Evolutionary conservation across 1,140 invertebrate species (phyloP).

Genomic region (Sycophaga agraensis): DNA sequence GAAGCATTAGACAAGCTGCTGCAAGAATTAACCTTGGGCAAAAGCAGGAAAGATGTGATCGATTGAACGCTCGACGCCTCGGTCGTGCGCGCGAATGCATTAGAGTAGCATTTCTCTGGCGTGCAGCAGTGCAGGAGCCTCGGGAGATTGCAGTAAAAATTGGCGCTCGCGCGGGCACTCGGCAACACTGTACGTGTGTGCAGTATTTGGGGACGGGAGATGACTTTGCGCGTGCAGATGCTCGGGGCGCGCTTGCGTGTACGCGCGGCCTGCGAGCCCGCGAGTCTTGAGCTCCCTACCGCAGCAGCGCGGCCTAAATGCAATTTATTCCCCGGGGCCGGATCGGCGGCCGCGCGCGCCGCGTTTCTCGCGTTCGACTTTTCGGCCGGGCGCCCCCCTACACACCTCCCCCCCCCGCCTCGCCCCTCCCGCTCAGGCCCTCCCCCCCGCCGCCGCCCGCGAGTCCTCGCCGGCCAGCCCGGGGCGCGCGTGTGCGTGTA

Average conservation of each 20-base stretch:
- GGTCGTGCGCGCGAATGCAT: no score
- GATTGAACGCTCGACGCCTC: no score
- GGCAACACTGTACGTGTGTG: slow-evolving; percentile 23
- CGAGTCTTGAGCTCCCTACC: slow-evolving; percentile 17
- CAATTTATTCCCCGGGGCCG: slow-evolving; percentile 48
- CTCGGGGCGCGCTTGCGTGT: neutral
- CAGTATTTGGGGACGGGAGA: slow-evolving; percentile 20
- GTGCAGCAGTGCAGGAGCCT: no score
- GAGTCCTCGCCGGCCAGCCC: slow-evolving; percentile 5
- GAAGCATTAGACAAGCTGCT: no score
- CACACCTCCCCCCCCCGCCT: neutral
- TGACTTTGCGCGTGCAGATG: slow-evolving; percentile 25
- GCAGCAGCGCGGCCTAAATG: slow-evolving; percentile 52
- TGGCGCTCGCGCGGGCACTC: neutral
- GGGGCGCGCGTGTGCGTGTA: slow-evolving; percentile 6
- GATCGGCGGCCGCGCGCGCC: slow-evolving; percentile 32
- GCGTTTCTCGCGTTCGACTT: slow-evolving; percentile 40
- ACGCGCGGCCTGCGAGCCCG: neutral
- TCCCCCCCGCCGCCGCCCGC: slow-evolving; percentile 25
- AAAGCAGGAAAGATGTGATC: no score
- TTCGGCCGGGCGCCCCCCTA: slow-evolving; percentile 33
- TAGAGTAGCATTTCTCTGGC: slow-evolving; percentile 16
- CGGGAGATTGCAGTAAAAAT: slow-evolving; percentile 22
- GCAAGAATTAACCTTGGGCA: no score
- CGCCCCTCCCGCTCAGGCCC: slow-evolving; percentile 14